phyloP scores from a whole-genome alignment of 1,140 invertebrate species.

The Drosophila albomicans region DNA sequence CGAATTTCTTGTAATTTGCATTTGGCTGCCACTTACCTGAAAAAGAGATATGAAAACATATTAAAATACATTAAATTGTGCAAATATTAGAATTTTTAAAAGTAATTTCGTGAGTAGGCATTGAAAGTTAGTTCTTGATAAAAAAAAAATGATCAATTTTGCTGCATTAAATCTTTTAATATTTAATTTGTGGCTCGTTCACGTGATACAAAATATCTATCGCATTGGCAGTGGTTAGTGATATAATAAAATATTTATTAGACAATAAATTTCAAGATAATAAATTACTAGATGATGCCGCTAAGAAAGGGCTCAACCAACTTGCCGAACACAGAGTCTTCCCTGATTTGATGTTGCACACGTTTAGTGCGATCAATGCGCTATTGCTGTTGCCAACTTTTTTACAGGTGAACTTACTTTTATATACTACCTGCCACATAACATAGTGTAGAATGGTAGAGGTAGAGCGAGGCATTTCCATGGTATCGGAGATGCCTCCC shows the following conservation, averaged over 20 bases:
- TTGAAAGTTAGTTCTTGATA: neutral
- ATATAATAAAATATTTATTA: too few relatives aligned
- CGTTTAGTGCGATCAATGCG: neutral
- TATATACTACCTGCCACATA: too few relatives aligned
- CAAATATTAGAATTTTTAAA: neutral
- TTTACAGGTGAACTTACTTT: neutral
- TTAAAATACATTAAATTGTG: neutral
- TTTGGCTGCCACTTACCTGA: slow-evolving; percentile 65
- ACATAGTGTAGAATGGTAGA: too few relatives aligned
- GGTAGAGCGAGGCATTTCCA: too few relatives aligned
- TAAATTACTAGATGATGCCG: neutral
- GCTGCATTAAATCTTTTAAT: neutral
- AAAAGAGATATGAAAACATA: slow-evolving; percentile 35
- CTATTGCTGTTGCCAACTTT: slow-evolving; percentile 11
- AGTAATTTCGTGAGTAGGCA: neutral
- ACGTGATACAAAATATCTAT: neutral
- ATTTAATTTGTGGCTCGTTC: neutral
- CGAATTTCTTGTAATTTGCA: slow-evolving; percentile 22
- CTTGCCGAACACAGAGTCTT: neutral
- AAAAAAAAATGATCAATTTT: neutral
- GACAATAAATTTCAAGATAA: neutral
- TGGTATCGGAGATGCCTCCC: too few relatives aligned
- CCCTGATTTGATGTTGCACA: neutral
- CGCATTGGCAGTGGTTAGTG: neutral
- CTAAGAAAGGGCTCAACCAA: neutral